Evolutionary conservation across 2,113 vertebrate species (phyloP), one percentile per base, ranked within the genome.

Genomic region (Mobula hypostoma): DNA sequence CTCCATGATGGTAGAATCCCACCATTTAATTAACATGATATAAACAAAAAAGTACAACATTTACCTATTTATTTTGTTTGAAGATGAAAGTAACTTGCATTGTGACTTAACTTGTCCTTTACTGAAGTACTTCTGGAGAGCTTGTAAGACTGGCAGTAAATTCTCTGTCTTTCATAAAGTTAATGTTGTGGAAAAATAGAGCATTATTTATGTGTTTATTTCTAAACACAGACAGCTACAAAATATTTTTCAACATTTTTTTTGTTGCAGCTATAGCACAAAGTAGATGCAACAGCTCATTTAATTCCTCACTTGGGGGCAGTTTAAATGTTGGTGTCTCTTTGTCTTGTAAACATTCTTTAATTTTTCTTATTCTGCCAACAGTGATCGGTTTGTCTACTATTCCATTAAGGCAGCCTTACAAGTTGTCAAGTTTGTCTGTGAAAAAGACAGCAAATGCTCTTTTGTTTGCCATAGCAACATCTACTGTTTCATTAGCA

Each of bases 401-500:
- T 32, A 66, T 68, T 66, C 85, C 61, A 90, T 90, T 90, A 32
- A 68, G 61, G 29, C n/a, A 66, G 14, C 29, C 61, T 90, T 68
- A 68, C 85, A 90, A 90, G 61, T 90, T 90, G 85, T 90, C 85
- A 90, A 17, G 29, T 90, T 90, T 66, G 77, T 79, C 77, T 79
- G 58, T 32, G 29, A 61, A 90, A 90, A 90, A 90, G 85, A 90
- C 85, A 90, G n/a, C 61, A 68, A 90, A 90, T 32, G 29, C 58
- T 32, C 29, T 68, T 90, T 61, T 66, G 15, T 68, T 90, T 90
- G n/a, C 77, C 77, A 79, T 79, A 79, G 77, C 83, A 61, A 88
- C 83, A 63, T 88, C 29, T 15, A n/a, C 83, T 63, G 83, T 63
- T 88, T 88, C 83, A 88, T 88, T 88, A 88, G 58, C 85, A 66